These are phyloP conservation scores for Lamellibrachia columna DNA, from an alignment of 2,888 invertebrate species.

Conservation along the genomic window DNA sequence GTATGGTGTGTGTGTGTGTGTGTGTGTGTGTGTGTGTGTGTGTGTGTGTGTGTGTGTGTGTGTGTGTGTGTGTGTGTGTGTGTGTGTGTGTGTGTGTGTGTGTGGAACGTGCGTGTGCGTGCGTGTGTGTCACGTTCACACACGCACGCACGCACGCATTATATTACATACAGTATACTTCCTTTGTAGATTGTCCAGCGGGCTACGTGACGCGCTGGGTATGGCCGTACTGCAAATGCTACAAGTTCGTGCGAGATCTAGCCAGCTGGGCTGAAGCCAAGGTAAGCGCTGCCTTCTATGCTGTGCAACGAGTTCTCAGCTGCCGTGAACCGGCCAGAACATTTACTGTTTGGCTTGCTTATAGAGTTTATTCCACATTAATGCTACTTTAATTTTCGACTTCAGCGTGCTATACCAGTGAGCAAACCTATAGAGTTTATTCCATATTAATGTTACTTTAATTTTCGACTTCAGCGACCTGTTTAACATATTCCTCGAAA, in stretches of 20 bases:
- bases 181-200: neutral
- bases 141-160: no score
- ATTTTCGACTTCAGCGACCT: neutral
- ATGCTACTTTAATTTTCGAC: neutral
- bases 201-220: neutral
- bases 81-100: no score
- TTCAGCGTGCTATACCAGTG: neutral
- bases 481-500: neutral
- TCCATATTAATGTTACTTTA: neutral
- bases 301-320: no score
- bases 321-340: neutral
- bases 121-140: no score
- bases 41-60: no score
- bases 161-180: no score
- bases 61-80: no score
- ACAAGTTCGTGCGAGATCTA: conserved; percentile 5
- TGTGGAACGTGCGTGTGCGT: no score
- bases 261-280: neutral
- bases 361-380: neutral
- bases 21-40: no score
- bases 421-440: neutral
- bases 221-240: neutral
- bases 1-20: no score
- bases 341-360: neutral
- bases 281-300: neutral